phyloP scores from a whole-genome alignment of 2,797 vertebrate species.

The Corythornis leucogaster region DNA sequence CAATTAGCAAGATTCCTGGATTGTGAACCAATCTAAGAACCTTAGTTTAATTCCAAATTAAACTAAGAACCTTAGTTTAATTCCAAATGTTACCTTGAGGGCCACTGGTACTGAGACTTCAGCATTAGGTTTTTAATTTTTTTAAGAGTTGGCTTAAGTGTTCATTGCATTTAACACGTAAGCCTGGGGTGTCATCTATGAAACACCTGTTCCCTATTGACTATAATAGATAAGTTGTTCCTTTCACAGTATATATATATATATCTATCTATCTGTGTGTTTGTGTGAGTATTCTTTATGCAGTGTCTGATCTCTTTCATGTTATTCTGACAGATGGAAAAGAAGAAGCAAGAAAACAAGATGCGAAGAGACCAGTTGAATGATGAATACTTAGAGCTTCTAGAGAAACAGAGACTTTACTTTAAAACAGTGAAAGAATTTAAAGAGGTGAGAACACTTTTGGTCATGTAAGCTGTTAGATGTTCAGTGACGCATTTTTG shows the following conservation, averaged over 20 bases:
- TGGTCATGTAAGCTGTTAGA: not conserved
- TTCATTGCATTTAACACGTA: accelerated
- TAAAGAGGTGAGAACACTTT: slow-evolving; percentile 88
- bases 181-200: not conserved
- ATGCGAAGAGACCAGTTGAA: slow-evolving; percentile 98
- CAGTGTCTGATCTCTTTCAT: not conserved
- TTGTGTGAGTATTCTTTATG: not conserved
- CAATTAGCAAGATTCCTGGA: not conserved
- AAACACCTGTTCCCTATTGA: not conserved
- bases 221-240: not conserved
- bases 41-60: not conserved
- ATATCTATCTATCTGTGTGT: too few relatives aligned
- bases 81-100: not conserved
- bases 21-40: not conserved
- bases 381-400: slow-evolving; percentile 94
- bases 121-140: not conserved
- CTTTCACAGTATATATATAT: not conserved
- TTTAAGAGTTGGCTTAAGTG: not conserved
- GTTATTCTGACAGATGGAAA: slow-evolving; percentile 88
- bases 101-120: not conserved
- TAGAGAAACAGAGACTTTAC: slow-evolving; percentile 96
- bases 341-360: slow-evolving; percentile 98
- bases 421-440: slow-evolving; percentile 99
- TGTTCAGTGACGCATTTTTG: not conserved
- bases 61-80: not conserved